These are phyloP conservation scores for Craniophora ligustri DNA, from an alignment of 2,888 invertebrate genomes.

Conservation along the genomic window DNA sequence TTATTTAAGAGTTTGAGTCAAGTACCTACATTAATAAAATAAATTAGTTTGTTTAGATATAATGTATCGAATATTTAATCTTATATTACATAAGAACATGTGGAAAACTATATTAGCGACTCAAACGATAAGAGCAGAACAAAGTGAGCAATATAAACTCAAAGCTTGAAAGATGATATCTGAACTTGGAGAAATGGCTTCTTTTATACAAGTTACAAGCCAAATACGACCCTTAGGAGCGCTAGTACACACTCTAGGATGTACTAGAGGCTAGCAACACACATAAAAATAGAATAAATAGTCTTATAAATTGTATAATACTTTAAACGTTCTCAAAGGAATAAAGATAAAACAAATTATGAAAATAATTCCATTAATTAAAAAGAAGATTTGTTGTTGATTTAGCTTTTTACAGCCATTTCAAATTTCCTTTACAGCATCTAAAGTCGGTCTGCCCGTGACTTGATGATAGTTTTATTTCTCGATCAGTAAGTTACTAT, in stretches of 20 bases:
- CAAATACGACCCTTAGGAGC: conserved; percentile 36
- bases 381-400: background rate
- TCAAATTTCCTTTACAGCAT: no score
- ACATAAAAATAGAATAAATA: conserved; percentile 8
- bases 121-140: conserved; percentile 22
- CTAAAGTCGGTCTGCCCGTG: no score
- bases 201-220: conserved; percentile 37
- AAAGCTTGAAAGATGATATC: conserved; percentile 39
- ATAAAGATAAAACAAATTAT: background rate
- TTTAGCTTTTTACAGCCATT: no score
- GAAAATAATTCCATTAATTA: background rate
- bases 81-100: conserved; percentile 1
- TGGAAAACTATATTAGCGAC: conserved; percentile 24
- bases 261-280: conserved; percentile 28
- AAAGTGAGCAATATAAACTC: conserved; percentile 26
- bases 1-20: no score
- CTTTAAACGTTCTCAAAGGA: conserved; percentile 18
- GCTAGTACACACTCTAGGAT: conserved; percentile 22
- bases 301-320: conserved; percentile 6
- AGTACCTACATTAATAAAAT: no score
- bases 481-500: no score
- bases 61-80: no score
- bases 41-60: no score
- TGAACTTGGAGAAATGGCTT: conserved; percentile 21
- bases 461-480: no score